Percentiles rank a stretch among this genome's conserved stretches.
phyloP scores from a whole-genome alignment of 1,140 invertebrate species.

The Papilio xuthus region DNA sequence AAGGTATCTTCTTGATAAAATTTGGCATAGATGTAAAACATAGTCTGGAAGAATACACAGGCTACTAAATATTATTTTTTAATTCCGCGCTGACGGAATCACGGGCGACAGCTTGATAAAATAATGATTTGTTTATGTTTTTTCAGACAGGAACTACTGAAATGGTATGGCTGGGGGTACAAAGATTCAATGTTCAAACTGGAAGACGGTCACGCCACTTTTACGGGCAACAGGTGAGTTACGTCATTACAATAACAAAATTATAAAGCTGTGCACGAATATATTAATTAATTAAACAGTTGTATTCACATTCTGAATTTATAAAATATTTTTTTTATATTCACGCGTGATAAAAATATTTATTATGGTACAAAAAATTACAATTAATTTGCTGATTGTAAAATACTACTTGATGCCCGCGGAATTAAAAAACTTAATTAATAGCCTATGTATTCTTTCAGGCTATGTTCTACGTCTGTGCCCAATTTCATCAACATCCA shows the following conservation, averaged over 20 bases:
- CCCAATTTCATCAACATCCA: too few relatives aligned
- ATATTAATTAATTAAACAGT: not conserved
- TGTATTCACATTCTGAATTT: not conserved
- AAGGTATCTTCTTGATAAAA: too few relatives aligned
- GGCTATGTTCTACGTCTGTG: too few relatives aligned
- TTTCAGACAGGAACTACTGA: conserved; percentile 90
- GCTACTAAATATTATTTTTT: too few relatives aligned
- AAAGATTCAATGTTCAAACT: conserved; percentile 85
- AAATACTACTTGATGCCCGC: too few relatives aligned
- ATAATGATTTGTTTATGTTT: conserved; percentile 38
- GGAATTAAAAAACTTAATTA: too few relatives aligned
- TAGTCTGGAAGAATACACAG: too few relatives aligned
- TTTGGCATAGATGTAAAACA: too few relatives aligned
- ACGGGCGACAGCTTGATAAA: too few relatives aligned
- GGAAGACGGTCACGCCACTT: conserved; percentile 48
- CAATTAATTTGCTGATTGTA: not conserved
- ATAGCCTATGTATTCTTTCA: too few relatives aligned
- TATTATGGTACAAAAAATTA: not conserved
- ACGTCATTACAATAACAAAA: not conserved
- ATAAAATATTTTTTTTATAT: not conserved
- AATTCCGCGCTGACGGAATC: not conserved
- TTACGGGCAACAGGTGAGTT: conserved; percentile 72
- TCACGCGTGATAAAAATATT: not conserved
- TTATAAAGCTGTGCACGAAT: not conserved
- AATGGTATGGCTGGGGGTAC: conserved; percentile 99